Evolutionary conservation across 2,888 invertebrate genomes (phyloP), one percentile per base, ranked within the genome.

Genomic region (Fragum sueziense): DNA sequence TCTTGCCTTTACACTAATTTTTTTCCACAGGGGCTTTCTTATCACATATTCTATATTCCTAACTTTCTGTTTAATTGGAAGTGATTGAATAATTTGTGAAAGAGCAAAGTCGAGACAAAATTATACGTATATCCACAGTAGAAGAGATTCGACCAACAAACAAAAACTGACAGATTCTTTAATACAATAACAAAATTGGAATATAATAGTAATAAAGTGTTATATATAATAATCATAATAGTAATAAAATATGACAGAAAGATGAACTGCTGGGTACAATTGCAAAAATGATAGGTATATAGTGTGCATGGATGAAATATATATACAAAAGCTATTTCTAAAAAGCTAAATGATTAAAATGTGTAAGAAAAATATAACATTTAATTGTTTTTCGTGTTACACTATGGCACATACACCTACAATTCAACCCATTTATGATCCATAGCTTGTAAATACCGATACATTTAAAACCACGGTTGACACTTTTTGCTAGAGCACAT

Each of bases 191-290:
- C 79, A 79, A 74, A 71, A 41, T 72, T 76, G 80, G 76, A 80
- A 76, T 76, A 80, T 68, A 71, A 76, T 76, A 80, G 76, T 76
- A 74, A 74, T 74, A 76, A 61, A 61, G 80, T 74, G 70, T 76
- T 69, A 80, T 47, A 61, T 47, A 69, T 57, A 51, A 51, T 62
- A 31, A 71, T 65, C 27, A 65, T 72, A 29, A 72, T 65, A 72
- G 33, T 70, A 70, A 70, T 70, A 70, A 54, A 34, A 70, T 57
- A 70, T 33, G 52, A n/a, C 31, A 34, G 34, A 68, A 27, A 22
- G 25, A 65, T 65, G 65, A 65, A 65, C 65, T 41, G 65, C 54
- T 4, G 61, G 41, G 62, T 72, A 72, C 61, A 62, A 33, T 51
- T 65, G 29, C 33, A 33, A 65, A 72, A 62, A 72, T 29, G 37